Evolutionary conservation across 2,797 vertebrate genomes (phyloP).

Genomic region (Sardinella longiceps): DNA sequence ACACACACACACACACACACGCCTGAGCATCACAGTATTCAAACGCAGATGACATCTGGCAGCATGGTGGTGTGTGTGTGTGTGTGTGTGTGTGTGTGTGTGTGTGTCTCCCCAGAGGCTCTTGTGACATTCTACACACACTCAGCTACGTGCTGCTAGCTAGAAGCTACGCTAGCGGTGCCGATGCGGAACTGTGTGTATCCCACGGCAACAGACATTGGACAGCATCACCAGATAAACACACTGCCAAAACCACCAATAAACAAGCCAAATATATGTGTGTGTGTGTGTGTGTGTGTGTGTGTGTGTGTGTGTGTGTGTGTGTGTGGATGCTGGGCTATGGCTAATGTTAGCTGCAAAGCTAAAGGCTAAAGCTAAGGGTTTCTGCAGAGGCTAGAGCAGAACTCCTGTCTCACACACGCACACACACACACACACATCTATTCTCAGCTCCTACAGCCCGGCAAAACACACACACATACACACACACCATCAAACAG

Average conservation of each 20-base stretch:
- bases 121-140: neutral
- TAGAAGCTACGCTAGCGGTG: neutral
- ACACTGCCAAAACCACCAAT: neutral
- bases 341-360: neutral
- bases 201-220: neutral
- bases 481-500: neutral
- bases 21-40: neutral
- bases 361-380: neutral
- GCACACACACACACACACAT: neutral
- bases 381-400: neutral
- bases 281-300: neutral
- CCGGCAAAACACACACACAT: neutral
- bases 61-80: neutral
- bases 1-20: neutral
- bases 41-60: neutral
- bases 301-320: conserved; percentile 20
- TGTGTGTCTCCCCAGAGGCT: neutral
- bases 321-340: neutral
- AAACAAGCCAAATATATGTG: neutral
- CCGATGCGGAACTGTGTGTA: neutral
- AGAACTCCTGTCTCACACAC: neutral
- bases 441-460: neutral
- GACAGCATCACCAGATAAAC: neutral
- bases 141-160: neutral
- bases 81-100: neutral